Base-by-base conservation (phyloP, 2,797 vertebrate species). In the Mormyrus proboscirostris region DNA sequence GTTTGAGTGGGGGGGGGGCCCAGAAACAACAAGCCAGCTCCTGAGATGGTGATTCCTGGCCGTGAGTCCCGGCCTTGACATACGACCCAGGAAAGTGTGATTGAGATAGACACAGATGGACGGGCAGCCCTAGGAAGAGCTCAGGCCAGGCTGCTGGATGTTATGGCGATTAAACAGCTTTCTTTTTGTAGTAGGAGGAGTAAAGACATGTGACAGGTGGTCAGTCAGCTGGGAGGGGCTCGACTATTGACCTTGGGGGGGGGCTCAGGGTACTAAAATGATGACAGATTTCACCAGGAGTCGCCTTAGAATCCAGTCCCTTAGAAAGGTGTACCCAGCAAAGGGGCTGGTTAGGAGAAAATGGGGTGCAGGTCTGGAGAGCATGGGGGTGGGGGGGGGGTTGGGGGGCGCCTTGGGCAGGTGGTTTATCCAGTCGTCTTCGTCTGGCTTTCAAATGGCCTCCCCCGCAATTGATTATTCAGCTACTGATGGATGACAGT, bases 51-150 rank as follows among this genome's bases (percentile, higher is more conserved):
- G n/a, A 25, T 14, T 50, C 44, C 2, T 49, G n/a, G n/a, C 19
- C 1, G 14, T 5, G 57, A 57, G 7, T 84, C 49, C n/a, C 8
- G 3, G 38, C 41, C 33, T n/a, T 41, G 82, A 41, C 49, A 38
- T 10, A 14, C 10, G n/a, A 51, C 16, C 25, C 55, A 2, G 33
- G 44, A 83, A 69, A 41, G 82, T 50, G n/a, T 69, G 44, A 65
- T 14, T n/a, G 88, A 89, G 57, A 65, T 5, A 62, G 88, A 89
- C 57, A 51, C 55, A 69, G 82, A 89, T n/a, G 47, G 55, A 89
- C 47, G 82, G 57, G 53, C 49, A 16, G 57, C 12, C 10, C 47
- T 14, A 22, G 29, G 69, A 29, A 4, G 19, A n/a, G 19, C 6
- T 19, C 9, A 10, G 47, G 25, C 53, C 19, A 12, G 69, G 29